Conservation (phyloP, 1,140 invertebrate species). For the Temnothorax curvispinosus region DNA sequence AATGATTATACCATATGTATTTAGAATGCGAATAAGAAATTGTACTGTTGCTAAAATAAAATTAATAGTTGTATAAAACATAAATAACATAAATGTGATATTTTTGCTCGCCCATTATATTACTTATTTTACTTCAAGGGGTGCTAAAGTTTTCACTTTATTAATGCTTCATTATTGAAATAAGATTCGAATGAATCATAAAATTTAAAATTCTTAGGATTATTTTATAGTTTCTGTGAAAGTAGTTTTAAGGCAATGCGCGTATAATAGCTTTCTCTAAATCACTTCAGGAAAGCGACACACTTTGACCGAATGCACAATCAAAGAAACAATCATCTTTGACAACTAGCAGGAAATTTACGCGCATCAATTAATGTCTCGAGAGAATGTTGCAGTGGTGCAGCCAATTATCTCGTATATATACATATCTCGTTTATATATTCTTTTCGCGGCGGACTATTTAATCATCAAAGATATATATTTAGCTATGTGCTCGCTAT, state of each 20-base stretch:
- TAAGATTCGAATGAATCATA: neutral
- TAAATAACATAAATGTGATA: neutral
- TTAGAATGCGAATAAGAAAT: neutral
- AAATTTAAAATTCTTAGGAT: neutral
- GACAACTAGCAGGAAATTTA: neutral
- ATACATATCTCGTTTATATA: neutral
- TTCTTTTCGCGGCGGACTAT: neutral
- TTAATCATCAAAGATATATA: constrained; percentile 3
- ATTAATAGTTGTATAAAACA: neutral
- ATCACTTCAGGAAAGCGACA: constrained; percentile 38
- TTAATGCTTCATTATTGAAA: neutral
- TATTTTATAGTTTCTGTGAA: neutral
- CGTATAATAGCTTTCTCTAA: constrained; percentile 26
- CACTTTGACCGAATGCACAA: neutral
- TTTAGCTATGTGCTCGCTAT: constrained; percentile 19
- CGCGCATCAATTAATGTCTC: neutral
- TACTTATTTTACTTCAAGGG: neutral
- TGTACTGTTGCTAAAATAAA: neutral
- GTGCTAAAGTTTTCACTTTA: neutral
- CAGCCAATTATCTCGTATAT: neutral
- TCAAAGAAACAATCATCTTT: neutral
- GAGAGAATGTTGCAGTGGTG: neutral
- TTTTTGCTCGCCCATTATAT: neutral
- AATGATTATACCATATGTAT: neutral
- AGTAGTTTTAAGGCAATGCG: neutral